Evolutionary conservation across 2,797 vertebrate genomes (phyloP).

Genomic region (Spheniscus humboldti): DNA sequence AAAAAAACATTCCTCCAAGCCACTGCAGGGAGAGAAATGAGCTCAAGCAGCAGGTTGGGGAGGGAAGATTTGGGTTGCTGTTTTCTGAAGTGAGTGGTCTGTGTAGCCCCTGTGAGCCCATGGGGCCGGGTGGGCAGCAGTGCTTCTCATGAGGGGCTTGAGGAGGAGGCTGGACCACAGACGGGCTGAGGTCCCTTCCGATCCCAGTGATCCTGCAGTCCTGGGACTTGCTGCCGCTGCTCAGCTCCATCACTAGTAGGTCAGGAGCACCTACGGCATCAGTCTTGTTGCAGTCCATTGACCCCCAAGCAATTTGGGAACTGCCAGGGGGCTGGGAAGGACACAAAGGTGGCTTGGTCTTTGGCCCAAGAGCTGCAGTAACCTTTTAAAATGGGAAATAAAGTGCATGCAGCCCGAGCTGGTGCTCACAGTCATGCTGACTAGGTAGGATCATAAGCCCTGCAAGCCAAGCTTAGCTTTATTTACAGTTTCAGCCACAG

Average conservation of each 20-base stretch:
- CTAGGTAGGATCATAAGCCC: not conserved
- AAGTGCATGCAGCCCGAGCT: not conserved
- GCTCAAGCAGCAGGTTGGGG: not conserved
- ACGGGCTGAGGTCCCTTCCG: fast-evolving
- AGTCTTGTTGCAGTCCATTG: not conserved
- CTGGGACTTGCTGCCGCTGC: not conserved
- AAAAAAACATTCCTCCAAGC: not conserved
- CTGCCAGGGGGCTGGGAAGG: not conserved
- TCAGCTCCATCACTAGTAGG: not conserved
- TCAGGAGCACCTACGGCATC: not conserved
- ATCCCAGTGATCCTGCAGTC: not conserved
- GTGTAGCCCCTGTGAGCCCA: not conserved
- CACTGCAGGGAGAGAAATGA: not conserved
- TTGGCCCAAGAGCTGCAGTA: not conserved
- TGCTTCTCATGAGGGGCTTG: not conserved
- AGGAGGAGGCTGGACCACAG: not conserved
- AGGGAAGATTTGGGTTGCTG: not conserved
- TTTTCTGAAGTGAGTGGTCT: not conserved
- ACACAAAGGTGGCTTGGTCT: not conserved
- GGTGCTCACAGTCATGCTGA: not conserved
- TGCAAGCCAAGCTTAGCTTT: not conserved
- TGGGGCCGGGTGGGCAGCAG: fast-evolving
- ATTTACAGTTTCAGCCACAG: not conserved
- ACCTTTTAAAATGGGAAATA: not conserved
- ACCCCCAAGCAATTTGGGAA: not conserved